phyloP scores from a whole-genome alignment of 2,113 vertebrate genomes.

The Nestor notabilis region DNA sequence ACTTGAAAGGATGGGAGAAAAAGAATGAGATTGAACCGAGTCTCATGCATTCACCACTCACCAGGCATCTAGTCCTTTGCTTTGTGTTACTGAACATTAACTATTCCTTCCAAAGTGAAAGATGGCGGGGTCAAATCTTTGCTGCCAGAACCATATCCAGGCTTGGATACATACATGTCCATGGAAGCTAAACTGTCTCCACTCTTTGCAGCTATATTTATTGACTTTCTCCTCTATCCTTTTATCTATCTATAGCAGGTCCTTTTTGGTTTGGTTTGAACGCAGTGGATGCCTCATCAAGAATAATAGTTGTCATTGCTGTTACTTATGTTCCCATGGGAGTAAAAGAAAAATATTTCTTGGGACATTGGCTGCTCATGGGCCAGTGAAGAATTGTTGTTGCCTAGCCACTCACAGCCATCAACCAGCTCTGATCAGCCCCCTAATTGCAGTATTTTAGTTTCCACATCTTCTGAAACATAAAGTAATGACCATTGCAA shows the following conservation, averaged over 20 bases:
- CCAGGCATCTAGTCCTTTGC: no score
- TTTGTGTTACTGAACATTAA: not conserved
- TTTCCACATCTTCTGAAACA: not conserved
- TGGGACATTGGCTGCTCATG: not conserved
- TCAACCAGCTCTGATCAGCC: not conserved
- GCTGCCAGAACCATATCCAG: not conserved
- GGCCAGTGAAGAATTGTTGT: not conserved
- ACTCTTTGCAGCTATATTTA: not conserved
- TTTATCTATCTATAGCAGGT: not conserved
- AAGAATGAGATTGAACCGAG: rapidly evolving
- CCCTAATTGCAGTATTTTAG: not conserved
- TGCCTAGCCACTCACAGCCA: not conserved
- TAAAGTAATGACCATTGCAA: not conserved
- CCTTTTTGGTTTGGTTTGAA: not conserved
- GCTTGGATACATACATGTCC: rapidly evolving
- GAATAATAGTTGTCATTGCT: not conserved
- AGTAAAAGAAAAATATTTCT: not conserved
- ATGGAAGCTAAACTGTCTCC: not conserved
- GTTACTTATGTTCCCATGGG: not conserved
- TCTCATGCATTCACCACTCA: not conserved
- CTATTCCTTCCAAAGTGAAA: not conserved
- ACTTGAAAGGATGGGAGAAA: not conserved
- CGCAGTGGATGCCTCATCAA: not conserved
- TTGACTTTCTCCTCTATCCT: not conserved
- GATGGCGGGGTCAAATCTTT: not conserved